Evolutionary conservation across 2,888 invertebrate genomes (phyloP).

Genomic region (Philonicus albiceps): DNA sequence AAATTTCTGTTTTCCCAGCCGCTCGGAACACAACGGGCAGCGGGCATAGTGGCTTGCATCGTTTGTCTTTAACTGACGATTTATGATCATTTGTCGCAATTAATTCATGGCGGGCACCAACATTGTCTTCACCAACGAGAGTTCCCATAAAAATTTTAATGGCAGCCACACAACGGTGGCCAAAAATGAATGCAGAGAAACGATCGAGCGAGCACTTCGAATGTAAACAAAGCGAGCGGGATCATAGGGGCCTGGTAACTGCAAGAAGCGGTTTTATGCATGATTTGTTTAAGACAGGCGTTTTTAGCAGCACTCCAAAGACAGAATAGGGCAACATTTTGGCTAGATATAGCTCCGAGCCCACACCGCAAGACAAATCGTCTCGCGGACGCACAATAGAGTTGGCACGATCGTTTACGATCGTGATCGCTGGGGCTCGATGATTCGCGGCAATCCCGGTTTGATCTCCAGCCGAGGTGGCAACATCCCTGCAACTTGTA

Average conservation of each 20-base stretch:
- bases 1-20: constrained; percentile 32
- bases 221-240: background rate
- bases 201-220: background rate
- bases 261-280: constrained; percentile 20
- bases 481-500: constrained; percentile 37
- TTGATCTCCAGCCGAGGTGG: constrained; percentile 39
- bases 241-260: background rate
- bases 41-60: constrained; percentile 8
- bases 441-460: constrained; percentile 25
- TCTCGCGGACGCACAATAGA: background rate
- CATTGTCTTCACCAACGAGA: constrained; percentile 19
- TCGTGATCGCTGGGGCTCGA: background rate
- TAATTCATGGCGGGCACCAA: constrained; percentile 37
- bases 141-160: constrained; percentile 40
- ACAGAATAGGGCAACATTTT: constrained; percentile 18
- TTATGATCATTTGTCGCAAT: constrained; percentile 44
- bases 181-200: background rate
- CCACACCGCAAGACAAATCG: background rate
- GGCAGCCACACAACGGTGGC: background rate
- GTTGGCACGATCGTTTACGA: constrained; percentile 31
- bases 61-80: constrained; percentile 42
- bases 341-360: background rate
- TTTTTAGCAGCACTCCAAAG: background rate
- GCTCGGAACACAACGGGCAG: background rate
- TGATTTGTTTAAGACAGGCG: constrained; percentile 31